Percentiles rank a stretch among this genome's conserved stretches.
Evolutionary conservation across 2,113 vertebrate genomes (phyloP).

Genomic region (Cyanoramphus novaezelandiae): DNA sequence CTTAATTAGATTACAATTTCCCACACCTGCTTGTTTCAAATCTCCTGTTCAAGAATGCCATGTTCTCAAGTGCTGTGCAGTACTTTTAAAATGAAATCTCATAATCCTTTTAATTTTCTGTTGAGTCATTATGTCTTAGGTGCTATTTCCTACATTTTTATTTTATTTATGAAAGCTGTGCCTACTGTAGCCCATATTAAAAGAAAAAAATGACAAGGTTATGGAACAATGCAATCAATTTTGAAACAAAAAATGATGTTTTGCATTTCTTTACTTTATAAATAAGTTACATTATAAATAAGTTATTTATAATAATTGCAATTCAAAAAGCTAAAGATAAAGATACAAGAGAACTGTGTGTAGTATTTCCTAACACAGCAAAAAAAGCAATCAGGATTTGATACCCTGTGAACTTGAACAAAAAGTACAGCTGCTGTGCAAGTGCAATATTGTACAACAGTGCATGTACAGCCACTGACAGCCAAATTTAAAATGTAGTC

Average conservation of each 20-base stretch:
- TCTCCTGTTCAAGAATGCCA: not conserved
- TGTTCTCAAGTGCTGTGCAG: not conserved
- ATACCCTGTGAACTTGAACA: slow-evolving; percentile 22
- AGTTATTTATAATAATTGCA: not conserved
- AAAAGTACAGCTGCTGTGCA: not conserved
- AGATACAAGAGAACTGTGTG: not conserved
- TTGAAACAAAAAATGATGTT: not conserved
- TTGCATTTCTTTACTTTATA: not conserved
- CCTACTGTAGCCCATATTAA: not conserved
- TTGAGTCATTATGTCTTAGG: not conserved
- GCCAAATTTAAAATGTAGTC: slow-evolving; percentile 5
- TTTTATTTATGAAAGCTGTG: not conserved
- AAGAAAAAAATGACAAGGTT: not conserved
- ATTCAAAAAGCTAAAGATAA: not conserved
- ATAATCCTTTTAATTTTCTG: not conserved
- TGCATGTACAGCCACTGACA: not conserved
- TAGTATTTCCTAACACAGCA: slow-evolving; percentile 6
- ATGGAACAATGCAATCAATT: not conserved
- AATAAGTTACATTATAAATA: not conserved
- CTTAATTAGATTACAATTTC: not conserved
- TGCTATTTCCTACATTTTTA: not conserved
- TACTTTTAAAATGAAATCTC: not conserved
- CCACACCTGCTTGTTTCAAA: not conserved
- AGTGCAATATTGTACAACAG: slow-evolving; percentile 1
- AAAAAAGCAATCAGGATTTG: slow-evolving; percentile 16